phyloP scores from a whole-genome alignment of 1,140 invertebrate genomes.

The Saxidomus purpurata region DNA sequence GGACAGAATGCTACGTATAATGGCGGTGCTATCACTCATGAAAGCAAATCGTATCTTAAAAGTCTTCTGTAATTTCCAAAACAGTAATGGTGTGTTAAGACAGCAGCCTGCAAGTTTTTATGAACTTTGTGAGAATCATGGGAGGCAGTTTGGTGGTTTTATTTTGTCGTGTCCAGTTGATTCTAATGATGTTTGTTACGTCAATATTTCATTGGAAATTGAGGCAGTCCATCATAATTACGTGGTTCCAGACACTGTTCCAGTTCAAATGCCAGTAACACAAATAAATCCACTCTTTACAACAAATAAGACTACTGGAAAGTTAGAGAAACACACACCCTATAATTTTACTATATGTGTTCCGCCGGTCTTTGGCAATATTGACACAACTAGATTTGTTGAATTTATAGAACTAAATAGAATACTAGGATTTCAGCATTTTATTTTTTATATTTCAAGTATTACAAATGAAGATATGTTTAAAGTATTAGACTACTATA shows the following conservation, averaged over 20 bases:
- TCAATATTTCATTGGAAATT: constrained; percentile 52
- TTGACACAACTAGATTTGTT: constrained; percentile 74
- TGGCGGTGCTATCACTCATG: constrained; percentile 63
- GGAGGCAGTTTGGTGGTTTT: constrained; percentile 80
- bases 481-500: constrained; percentile 80
- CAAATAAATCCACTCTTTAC: no score
- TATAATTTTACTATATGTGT: constrained; percentile 81
- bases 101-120: constrained; percentile 51
- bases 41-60: constrained; percentile 59
- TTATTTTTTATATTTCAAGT: constrained; percentile 81
- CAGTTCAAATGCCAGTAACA: not conserved
- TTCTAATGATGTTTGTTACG: constrained; percentile 57
- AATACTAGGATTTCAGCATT: constrained; percentile 83
- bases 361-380: constrained; percentile 83
- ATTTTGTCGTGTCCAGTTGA: constrained; percentile 80
- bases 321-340: not conserved
- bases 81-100: not conserved
- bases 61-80: constrained; percentile 69
- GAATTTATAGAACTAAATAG: constrained; percentile 83
- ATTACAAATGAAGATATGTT: constrained; percentile 71
- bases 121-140: constrained; percentile 85
- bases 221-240: constrained; percentile 15
- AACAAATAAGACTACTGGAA: not conserved
- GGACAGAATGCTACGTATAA: constrained; percentile 65
- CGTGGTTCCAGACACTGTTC: not conserved